Conservation (phyloP, 2,797 vertebrate genomes). For the Nannoperca australis region DNA sequence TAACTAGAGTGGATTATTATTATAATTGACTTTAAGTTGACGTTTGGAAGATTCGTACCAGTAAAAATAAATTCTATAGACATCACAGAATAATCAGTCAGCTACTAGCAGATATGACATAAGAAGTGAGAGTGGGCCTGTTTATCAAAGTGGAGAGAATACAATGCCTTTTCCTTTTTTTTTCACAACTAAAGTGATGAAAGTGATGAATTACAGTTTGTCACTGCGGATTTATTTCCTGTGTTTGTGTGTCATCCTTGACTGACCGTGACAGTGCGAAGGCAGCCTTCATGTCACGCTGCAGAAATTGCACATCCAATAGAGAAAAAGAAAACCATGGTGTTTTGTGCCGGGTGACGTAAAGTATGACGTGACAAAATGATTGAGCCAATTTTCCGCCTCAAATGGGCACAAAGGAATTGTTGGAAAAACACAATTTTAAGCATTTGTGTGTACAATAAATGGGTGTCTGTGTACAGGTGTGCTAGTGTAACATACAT, state of each 20-base stretch:
- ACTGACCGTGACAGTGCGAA: conserved; percentile 65
- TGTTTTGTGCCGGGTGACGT: conserved; percentile 70
- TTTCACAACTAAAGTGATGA: conserved; percentile 58
- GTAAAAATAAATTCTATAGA: conserved; percentile 29
- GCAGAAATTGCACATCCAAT: conserved; percentile 46
- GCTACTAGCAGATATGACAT: conserved; percentile 35
- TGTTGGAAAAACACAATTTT: conserved; percentile 25
- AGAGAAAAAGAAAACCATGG: conserved; percentile 32
- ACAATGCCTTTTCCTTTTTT: conserved; percentile 59
- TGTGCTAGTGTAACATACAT: not conserved
- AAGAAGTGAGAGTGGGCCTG: conserved; percentile 53
- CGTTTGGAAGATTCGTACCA: conserved; percentile 35
- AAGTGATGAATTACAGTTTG: conserved; percentile 68
- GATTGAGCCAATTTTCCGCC: conserved; percentile 86
- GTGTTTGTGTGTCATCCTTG: conserved; percentile 63
- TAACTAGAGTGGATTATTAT: conserved; percentile 37
- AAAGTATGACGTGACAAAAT: conserved; percentile 78
- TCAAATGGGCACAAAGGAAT: conserved; percentile 72
- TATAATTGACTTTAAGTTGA: conserved; percentile 33
- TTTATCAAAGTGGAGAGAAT: conserved; percentile 44
- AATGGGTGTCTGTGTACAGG: conserved; percentile 13
- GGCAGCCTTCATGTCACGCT: conserved; percentile 58
- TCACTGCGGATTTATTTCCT: conserved; percentile 69
- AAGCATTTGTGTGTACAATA: conserved; percentile 8
- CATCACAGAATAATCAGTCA: conserved; percentile 30